Evolutionary conservation across 2,797 vertebrate genomes (phyloP).

Genomic region (Pantherophis vulpinus): DNA sequence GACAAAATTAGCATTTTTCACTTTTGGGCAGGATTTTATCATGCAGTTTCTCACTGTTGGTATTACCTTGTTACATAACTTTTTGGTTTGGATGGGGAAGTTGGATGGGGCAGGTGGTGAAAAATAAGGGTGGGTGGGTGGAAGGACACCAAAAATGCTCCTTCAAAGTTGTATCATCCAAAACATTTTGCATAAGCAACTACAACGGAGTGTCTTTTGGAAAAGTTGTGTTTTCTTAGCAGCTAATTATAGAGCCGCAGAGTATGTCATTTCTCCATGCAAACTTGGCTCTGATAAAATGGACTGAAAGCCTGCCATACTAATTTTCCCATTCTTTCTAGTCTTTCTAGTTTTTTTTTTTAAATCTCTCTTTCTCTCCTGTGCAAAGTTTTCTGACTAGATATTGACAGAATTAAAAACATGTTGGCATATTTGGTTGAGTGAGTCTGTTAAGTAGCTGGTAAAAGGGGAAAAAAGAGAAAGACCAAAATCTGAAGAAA

Average conservation of each 20-base stretch:
- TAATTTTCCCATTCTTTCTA: conserved; percentile 74
- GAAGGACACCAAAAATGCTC: conserved; percentile 66
- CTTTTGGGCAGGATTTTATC: conserved; percentile 88
- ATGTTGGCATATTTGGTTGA: conserved; percentile 72
- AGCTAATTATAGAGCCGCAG: conserved; percentile 75
- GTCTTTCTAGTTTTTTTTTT: conserved; percentile 70
- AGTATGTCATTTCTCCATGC: conserved; percentile 72
- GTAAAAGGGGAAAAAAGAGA: conserved; percentile 55
- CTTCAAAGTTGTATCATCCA: conserved; percentile 73
- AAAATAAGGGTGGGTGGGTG: conserved; percentile 63
- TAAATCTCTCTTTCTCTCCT: conserved; percentile 66
- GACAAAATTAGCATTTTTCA: conserved; percentile 95
- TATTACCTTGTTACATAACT: conserved; percentile 87
- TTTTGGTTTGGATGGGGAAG: conserved; percentile 58
- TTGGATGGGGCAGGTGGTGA: neutral
- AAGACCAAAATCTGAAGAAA: conserved; percentile 57
- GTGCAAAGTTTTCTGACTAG: conserved; percentile 75
- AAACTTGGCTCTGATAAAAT: conserved; percentile 73
- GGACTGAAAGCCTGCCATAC: conserved; percentile 75
- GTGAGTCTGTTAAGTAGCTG: conserved; percentile 74
- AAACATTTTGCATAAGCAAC: conserved; percentile 69
- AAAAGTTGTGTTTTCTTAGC: conserved; percentile 72
- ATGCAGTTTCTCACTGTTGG: conserved; percentile 85
- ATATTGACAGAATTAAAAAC: conserved; percentile 74
- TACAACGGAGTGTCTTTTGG: conserved; percentile 65